phyloP scores from a whole-genome alignment of 2,888 invertebrate species.

The Aleiodes leptofemur region DNA sequence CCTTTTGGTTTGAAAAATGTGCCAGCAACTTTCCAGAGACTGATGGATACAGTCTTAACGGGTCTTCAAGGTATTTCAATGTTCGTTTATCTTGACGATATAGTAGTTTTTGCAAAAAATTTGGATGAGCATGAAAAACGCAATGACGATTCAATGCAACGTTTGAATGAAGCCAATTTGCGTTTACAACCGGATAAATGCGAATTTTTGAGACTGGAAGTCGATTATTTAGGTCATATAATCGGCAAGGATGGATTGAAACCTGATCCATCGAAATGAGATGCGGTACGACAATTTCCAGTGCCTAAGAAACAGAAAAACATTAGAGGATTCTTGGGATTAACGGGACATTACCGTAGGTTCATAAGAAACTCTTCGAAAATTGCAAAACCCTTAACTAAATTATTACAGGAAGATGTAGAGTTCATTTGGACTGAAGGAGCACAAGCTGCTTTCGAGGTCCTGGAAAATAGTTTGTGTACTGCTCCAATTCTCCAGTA shows the following conservation, averaged over 20 bases:
- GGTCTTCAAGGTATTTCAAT: constrained; percentile 14
- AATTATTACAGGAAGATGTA: constrained; percentile 8
- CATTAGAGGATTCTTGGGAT: constrained; percentile 18
- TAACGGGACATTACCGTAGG: no score
- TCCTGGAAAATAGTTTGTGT: neutral
- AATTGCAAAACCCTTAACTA: neutral
- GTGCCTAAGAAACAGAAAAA: constrained; percentile 2
- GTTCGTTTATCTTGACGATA: constrained; percentile 34
- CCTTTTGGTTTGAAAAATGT: no score
- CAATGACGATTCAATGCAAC: neutral
- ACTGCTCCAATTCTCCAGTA: neutral
- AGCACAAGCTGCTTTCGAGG: constrained; percentile 15
- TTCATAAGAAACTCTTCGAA: neutral
- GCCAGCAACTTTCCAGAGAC: no score
- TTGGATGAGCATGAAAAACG: no score
- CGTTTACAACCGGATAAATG: constrained; percentile 22
- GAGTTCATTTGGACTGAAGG: neutral
- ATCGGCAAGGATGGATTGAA: no score
- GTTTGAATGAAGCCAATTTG: constrained; percentile 11
- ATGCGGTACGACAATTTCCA: neutral
- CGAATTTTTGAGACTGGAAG: no score
- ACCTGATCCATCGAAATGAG: neutral
- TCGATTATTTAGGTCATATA: no score
- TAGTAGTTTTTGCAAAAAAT: constrained; percentile 12
- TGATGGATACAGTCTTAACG: no score